A percentile compares a stretch with the other conserved stretches of the same genome.
phyloP scores from a whole-genome alignment of 1,140 invertebrate genomes.

The Drosophila repletoides region DNA sequence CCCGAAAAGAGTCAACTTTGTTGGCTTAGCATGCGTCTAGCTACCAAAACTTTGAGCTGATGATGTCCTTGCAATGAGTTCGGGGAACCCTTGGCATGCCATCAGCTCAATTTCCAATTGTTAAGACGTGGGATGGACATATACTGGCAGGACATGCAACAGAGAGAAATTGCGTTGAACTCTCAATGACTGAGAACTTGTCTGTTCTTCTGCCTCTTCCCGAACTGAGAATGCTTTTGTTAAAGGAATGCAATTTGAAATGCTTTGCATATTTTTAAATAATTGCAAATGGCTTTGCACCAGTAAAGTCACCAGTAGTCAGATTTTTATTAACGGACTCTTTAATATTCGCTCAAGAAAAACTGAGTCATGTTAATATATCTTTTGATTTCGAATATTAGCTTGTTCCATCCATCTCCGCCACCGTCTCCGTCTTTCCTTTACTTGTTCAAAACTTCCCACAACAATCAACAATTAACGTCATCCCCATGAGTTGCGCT shows the following conservation, averaged over 20 bases:
- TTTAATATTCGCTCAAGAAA: too few relatives aligned
- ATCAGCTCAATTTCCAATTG: conserved; percentile 22
- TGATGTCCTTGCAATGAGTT: conserved; percentile 15
- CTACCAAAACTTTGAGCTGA: conserved; percentile 28
- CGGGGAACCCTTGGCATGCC: conserved; percentile 43
- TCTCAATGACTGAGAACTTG: not conserved
- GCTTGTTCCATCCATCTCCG: too few relatives aligned
- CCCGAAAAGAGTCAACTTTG: conserved; percentile 34
- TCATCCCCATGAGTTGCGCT: conserved; percentile 35
- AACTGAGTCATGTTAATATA: too few relatives aligned
- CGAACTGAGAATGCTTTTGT: conserved; percentile 22
- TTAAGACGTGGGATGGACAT: conserved; percentile 42
- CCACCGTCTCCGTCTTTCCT: too few relatives aligned
- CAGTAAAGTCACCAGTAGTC: conserved; percentile 6
- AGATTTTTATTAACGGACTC: conserved; percentile 10
- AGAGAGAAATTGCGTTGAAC: not conserved
- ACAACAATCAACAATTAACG: conserved; percentile 52
- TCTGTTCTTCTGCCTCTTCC: conserved; percentile 18
- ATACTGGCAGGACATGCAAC: conserved; percentile 5
- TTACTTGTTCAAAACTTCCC: not conserved
- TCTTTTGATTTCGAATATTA: too few relatives aligned
- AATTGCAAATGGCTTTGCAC: conserved; percentile 57
- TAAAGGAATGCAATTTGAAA: conserved; percentile 65
- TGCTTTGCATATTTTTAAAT: conserved; percentile 69
- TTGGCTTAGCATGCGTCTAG: conserved; percentile 15